Evolutionary conservation across 2,113 vertebrate species (phyloP).

Genomic region (Pachyramphus minor): DNA sequence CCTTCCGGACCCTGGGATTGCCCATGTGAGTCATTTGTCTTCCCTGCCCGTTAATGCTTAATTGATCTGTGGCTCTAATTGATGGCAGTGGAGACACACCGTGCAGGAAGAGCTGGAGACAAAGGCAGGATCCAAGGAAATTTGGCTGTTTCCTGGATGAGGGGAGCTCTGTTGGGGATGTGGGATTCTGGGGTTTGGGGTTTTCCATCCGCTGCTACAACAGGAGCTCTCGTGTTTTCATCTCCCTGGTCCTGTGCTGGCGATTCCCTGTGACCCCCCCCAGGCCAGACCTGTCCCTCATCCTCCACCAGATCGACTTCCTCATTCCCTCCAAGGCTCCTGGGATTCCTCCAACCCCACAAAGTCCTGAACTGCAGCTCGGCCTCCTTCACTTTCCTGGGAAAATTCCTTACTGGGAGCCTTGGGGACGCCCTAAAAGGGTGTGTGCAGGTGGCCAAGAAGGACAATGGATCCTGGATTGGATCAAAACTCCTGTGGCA

Average conservation of each 20-base stretch:
- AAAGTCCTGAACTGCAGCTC: not conserved
- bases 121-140: not conserved
- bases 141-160: not conserved
- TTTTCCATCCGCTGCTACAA: not conserved
- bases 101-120: not conserved
- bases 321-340: not conserved
- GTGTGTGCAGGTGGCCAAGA: not conserved
- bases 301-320: not conserved
- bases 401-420: not conserved
- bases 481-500: not conserved
- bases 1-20: not conserved
- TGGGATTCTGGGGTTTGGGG: fast-evolving
- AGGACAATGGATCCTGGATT: not conserved
- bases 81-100: not conserved
- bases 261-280: not conserved
- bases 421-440: not conserved
- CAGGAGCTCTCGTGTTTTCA: fast-evolving
- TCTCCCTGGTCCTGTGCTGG: not conserved
- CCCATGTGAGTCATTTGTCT: not conserved
- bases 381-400: not conserved
- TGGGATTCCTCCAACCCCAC: not conserved
- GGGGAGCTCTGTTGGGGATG: fast-evolving
- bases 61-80: not conserved
- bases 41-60: not conserved
- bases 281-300: not conserved